Percentiles rank a stretch among this genome's conserved stretches.
phyloP scores from a whole-genome alignment of 2,888 invertebrate species.

The Lydus trimaculatus region DNA sequence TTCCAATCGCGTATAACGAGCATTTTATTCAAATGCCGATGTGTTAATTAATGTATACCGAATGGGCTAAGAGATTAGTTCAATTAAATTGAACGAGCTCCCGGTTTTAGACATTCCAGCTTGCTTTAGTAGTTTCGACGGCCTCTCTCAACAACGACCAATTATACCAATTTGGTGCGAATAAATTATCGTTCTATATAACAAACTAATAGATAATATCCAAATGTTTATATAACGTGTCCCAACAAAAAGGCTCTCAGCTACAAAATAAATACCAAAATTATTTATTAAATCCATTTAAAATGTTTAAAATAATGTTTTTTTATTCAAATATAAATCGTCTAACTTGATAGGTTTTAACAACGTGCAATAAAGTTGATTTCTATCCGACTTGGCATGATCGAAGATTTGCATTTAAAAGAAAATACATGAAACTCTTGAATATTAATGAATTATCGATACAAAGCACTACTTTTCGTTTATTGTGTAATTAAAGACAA shows the following conservation, averaged over 20 bases:
- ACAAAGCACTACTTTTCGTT: not conserved
- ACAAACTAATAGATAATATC: not conserved
- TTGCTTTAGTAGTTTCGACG: constrained; percentile 44
- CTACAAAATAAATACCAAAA: not conserved
- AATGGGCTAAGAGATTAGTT: constrained; percentile 56
- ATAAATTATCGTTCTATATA: constrained; percentile 56
- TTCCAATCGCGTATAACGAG: constrained; percentile 58
- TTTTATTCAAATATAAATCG: no score
- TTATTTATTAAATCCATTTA: no score
- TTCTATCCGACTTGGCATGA: no score
- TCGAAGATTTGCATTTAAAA: no score
- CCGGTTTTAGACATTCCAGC: constrained; percentile 59
- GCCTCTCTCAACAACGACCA: constrained; percentile 51
- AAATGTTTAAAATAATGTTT: not conserved
- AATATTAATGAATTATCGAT: not conserved
- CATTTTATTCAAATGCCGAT: constrained; percentile 61
- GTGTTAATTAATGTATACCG: constrained; percentile 61
- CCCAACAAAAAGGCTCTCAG: not conserved
- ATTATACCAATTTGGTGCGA: constrained; percentile 57
- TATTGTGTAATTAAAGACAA: not conserved
- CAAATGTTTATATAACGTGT: not conserved
- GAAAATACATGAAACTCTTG: not conserved
- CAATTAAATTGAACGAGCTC: constrained; percentile 58
- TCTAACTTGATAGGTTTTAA: no score
- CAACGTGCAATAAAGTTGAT: no score